Evolutionary conservation across 2,113 vertebrate species (phyloP), one percentile per base, ranked within the genome.

Genomic region (Panthera uncia): DNA sequence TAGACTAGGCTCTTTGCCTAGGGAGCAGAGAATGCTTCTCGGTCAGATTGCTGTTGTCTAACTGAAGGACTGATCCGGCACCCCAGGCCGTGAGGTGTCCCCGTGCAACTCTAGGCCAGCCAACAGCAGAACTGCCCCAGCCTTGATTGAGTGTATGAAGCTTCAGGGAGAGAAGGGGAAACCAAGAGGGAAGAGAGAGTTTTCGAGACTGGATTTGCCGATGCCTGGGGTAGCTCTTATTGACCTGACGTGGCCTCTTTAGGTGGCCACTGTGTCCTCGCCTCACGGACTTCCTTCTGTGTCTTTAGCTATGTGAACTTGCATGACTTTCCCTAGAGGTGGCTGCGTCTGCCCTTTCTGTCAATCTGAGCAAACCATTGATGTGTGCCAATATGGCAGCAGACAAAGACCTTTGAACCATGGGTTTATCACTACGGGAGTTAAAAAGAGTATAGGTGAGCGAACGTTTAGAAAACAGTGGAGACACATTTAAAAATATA

Each of bases 141-240:
- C 38, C 55, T n/a, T 6, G 36, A 1, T n/a, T 6, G 36, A 1
- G 16, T 45, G 15, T 9, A 1, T 1, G n/a, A 48, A 38, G 29
- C n/a, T 33, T 36, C 10, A 10, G 16, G 8, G 3, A 21, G 50
- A 76, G 45, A 41, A 3, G 50, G 45, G 63, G 45, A 31, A 57
- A 23, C 29, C 48, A 1, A 15, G 27, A n/a, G 38, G 27, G n/a
- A 73, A 14, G 21, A 25, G 12, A 36, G 3, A 31, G 48, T 31
- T n/a, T 38, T 1, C 3, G 13, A 27, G 27, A 14, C 10, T 45
- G 50, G 63, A 6, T 8, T 68, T 69, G 45, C 55, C n/a, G 29
- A 88, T 3, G 9, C 23, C 55, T 7, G 41, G 12, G 23, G 14
- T 1, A n/a, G 16, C 15, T 1, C n/a, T 66, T 23, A 16, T 6